Percentiles rank a stretch among this genome's conserved stretches.
phyloP scores from a whole-genome alignment of 2,888 invertebrate species.

The Tiliacea aurago region DNA sequence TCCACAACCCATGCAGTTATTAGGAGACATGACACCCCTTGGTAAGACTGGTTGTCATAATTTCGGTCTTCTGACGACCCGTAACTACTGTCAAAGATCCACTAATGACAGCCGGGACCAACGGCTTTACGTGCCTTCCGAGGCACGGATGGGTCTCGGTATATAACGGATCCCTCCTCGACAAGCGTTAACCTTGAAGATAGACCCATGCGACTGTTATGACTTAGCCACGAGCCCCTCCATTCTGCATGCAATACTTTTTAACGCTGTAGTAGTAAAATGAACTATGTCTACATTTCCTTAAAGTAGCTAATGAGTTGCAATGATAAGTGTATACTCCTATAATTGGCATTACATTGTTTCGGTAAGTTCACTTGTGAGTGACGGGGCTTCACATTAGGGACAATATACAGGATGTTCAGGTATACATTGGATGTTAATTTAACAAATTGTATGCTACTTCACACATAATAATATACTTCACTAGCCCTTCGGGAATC shows the following conservation, averaged over 20 bases:
- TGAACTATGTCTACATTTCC: not conserved
- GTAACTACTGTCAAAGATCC: not conserved
- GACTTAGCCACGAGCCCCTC: not conserved
- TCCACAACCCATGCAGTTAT: not conserved
- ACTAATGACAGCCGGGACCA: not conserved
- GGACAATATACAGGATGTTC: constrained; percentile 26
- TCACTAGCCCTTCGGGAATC: constrained; percentile 5
- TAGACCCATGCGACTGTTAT: not conserved
- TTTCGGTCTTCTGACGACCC: not conserved
- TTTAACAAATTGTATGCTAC: not conserved
- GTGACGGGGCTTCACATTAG: constrained; percentile 7
- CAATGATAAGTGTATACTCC: not conserved
- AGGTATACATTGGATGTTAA: not conserved
- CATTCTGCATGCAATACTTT: not conserved
- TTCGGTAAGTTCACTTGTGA: constrained; percentile 7
- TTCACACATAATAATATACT: constrained; percentile 7
- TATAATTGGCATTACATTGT: constrained; percentile 8
- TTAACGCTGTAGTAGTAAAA: not conserved
- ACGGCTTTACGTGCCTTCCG: not conserved
- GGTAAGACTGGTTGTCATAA: not conserved
- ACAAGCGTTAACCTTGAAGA: not conserved
- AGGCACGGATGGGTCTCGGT: not conserved
- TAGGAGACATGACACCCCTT: not conserved
- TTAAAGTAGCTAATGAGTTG: not conserved
- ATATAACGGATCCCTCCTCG: not conserved